Evolutionary conservation across 2,888 invertebrate genomes (phyloP).

Genomic region (Ophonus ardosiacus): DNA sequence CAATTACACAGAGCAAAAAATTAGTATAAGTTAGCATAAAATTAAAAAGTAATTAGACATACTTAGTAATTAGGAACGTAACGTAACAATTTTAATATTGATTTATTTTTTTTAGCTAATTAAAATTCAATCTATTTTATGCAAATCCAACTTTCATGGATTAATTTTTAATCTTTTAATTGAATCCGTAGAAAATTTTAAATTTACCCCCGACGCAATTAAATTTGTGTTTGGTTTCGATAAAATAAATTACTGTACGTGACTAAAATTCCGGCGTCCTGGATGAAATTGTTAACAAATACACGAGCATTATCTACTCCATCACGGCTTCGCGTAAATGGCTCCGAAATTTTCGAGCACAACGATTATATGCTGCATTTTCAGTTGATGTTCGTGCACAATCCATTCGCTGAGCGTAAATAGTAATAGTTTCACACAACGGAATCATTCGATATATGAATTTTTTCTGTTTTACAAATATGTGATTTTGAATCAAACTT

Average conservation of each 20-base stretch:
- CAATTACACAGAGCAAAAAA: neutral
- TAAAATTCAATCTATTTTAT: constrained; percentile 50
- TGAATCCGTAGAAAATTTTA: constrained; percentile 43
- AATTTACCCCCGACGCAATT: constrained; percentile 31
- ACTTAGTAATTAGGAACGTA: neutral
- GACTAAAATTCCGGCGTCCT: constrained; percentile 10
- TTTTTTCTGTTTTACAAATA: no score
- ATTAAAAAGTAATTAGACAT: neutral
- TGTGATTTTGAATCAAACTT: no score
- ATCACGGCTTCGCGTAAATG: neutral
- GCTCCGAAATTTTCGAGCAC: neutral
- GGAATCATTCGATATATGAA: no score
- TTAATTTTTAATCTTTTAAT: constrained; percentile 58
- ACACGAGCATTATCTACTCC: constrained; percentile 2
- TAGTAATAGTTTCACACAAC: no score
- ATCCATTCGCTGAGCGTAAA: no score
- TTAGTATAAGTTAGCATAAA: neutral
- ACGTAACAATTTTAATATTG: neutral
- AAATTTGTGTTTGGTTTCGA: constrained; percentile 50
- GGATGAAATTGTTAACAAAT: constrained; percentile 18
- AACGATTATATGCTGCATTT: neutral
- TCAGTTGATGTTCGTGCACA: neutral
- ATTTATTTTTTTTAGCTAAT: constrained; percentile 5
- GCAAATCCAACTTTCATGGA: constrained; percentile 51
- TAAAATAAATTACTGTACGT: constrained; percentile 47